phyloP scores from a whole-genome alignment of 2,797 vertebrate genomes.

The Lagocephalus sceleratus region DNA sequence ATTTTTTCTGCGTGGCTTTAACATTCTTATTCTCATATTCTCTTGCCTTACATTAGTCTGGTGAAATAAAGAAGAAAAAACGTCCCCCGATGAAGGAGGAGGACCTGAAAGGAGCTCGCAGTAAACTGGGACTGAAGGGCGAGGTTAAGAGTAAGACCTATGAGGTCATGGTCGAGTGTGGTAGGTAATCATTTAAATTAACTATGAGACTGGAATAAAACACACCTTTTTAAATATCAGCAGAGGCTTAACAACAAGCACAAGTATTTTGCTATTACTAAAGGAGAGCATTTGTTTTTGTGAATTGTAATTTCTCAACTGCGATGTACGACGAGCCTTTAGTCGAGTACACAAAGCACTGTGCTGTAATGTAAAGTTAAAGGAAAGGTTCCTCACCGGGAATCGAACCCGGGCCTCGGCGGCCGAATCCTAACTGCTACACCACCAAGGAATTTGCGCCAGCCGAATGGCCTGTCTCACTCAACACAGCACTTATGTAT shows the following conservation, averaged over 20 bases:
- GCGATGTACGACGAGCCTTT: no score
- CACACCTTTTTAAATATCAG: not conserved
- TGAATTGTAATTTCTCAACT: no score
- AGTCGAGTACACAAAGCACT: no score
- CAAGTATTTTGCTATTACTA: no score
- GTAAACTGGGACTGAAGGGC: conserved; percentile 85
- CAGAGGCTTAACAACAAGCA: no score
- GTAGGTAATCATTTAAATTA: conserved; percentile 73
- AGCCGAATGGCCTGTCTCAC: no score
- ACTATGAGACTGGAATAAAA: conserved; percentile 5
- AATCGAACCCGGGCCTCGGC: conserved; percentile 73
- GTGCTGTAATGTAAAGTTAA: no score
- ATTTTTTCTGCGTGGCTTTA: not conserved
- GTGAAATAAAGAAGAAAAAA: conserved; percentile 89
- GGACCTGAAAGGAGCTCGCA: conserved; percentile 92
- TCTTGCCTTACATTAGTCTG: conserved; percentile 46
- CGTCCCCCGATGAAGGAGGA: conserved; percentile 90
- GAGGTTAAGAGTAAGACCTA: conserved; percentile 96
- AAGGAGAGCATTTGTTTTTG: no score
- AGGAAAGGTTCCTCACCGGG: conserved; percentile 66
- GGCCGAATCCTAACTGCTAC: conserved; percentile 80
- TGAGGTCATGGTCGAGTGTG: conserved; percentile 93
- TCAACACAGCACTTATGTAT: no score
- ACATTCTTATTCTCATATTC: not conserved
- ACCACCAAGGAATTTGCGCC: conserved; percentile 78